These are phyloP conservation scores for Melanogrammus aeglefinus DNA, from an alignment of 2,797 vertebrate species.

Conservation along the genomic window DNA sequence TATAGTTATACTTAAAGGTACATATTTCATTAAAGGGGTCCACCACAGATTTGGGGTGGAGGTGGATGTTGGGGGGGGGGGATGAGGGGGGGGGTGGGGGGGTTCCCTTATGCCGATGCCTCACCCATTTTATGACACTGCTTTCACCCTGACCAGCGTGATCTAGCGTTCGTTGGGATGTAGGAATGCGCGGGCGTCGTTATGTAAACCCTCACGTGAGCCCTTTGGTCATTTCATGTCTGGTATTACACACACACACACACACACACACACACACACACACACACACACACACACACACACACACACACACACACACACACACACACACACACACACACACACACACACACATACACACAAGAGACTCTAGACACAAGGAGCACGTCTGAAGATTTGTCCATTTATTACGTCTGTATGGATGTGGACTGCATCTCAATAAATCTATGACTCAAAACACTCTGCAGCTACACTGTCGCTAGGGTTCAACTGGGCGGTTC, in stretches of 20 bases:
- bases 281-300: too few relatives aligned
- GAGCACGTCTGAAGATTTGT: too few relatives aligned
- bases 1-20: too few relatives aligned
- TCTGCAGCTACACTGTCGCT: slow-evolving; percentile 41
- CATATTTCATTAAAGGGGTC: background rate
- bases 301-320: too few relatives aligned
- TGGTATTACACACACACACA: background rate
- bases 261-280: too few relatives aligned
- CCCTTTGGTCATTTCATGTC: background rate
- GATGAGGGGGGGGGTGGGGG: background rate
- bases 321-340: too few relatives aligned
- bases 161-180: background rate
- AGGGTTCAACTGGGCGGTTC: slow-evolving; percentile 57
- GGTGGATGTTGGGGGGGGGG: slow-evolving; percentile 27
- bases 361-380: too few relatives aligned
- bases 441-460: slow-evolving; percentile 25
- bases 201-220: background rate
- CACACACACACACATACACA: too few relatives aligned
- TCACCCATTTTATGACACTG: slow-evolving; percentile 53
- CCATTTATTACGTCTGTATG: too few relatives aligned
- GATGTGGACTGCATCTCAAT: background rate
- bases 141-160: slow-evolving; percentile 7
- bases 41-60: background rate
- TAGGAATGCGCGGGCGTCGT: background rate
- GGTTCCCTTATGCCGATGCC: slow-evolving; percentile 32